Base-by-base conservation (phyloP, 2,888 invertebrate genomes). In the Dryomyza anilis region DNA sequence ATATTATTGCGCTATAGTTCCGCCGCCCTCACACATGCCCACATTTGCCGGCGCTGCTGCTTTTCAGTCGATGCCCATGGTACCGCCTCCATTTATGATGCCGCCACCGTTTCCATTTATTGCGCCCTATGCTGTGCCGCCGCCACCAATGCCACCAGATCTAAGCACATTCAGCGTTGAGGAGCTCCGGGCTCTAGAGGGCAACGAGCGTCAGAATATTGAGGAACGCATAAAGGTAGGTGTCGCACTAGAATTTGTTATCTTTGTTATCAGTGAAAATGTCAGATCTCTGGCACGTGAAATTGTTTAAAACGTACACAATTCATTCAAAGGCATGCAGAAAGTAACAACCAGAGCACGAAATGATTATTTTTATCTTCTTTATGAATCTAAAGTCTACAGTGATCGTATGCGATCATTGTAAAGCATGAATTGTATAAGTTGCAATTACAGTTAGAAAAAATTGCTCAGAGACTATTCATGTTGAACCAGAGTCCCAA, bases 141-240 rank as follows among this genome's bases (percentile, higher is more conserved):
- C 92, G 23, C 94, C 94, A 1, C 89, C 91, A 67, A 91, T 93
- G 39, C 93, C 94, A 48, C 87, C 88, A 39, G 88, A 90, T 74
- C 87, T 96, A 66, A 87, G 89, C 55, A 88, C 87, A 36, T 85
- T 98, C 58, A 89, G 89, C 46, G 89, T 91, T 52, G 96, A 94
- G 52, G 96, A 98, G 78, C 86, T 99, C 62, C 86, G 87, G 65
- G 86, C 89, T 16, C 89, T 99, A 90, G 99, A 99, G 83, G 96
- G 96, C 30, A 89, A 88, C 71, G 91, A 95, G 75, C 87, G 98
- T 67, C 88, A 89, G 71, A 92, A 95, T 73, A 88, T 98, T 36
- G 96, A 98, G 81, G 95, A 96, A 5, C 87, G 99, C 68, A 89
- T 99, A 68, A 91, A 93, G 85, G 88, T 88, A 70, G 55, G 23